phyloP scores from a whole-genome alignment of 2,797 vertebrate species.

The Spheniscus humboldti region DNA sequence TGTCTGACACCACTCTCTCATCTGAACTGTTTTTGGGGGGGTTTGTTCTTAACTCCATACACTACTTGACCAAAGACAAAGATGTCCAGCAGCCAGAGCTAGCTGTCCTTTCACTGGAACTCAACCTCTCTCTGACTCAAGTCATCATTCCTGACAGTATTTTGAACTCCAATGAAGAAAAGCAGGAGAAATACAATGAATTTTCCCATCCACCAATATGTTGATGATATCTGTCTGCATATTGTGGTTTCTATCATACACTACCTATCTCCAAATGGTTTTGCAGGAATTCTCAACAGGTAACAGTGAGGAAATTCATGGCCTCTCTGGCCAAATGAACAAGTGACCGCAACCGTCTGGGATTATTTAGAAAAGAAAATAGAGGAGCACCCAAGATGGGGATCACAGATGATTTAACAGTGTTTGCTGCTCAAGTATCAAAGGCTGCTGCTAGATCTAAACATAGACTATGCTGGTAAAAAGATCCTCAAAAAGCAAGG shows the following conservation, averaged over 20 bases:
- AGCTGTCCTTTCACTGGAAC: neutral
- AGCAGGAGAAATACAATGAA: neutral
- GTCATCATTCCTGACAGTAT: neutral
- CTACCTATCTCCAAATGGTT: neutral
- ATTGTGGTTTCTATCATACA: neutral
- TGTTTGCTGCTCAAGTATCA: neutral
- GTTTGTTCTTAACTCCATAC: neutral
- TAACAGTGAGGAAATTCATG: neutral
- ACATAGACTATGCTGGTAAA: neutral
- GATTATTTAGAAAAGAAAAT: neutral
- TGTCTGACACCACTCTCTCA: neutral
- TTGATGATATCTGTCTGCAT: neutral
- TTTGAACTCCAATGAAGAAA: neutral
- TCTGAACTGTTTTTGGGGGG: neutral
- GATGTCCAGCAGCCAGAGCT: neutral
- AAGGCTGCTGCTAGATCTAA: neutral
- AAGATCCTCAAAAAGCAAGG: neutral
- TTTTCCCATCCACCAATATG: neutral
- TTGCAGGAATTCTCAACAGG: neutral
- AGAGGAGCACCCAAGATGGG: neutral
- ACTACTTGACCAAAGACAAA: neutral
- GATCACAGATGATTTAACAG: neutral
- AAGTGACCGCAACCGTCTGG: neutral
- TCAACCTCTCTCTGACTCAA: neutral
- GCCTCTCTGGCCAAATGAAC: neutral